phyloP scores from a whole-genome alignment of 2,113 vertebrate genomes.

The Lophura nycthemera region DNA sequence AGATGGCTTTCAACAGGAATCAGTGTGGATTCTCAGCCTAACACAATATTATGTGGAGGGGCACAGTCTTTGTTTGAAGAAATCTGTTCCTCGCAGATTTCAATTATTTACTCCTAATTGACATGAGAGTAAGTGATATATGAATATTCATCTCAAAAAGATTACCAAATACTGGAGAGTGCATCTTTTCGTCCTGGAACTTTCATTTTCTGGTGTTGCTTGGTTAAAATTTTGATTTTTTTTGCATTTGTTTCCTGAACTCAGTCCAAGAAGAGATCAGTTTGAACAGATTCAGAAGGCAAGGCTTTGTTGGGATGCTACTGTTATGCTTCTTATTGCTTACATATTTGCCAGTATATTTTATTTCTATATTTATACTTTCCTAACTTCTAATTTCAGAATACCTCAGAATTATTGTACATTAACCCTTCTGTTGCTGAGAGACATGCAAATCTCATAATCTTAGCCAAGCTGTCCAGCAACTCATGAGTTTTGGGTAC shows the following conservation, averaged over 20 bases:
- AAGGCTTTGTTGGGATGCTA: not conserved
- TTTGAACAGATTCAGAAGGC: not conserved
- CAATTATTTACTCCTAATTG: not conserved
- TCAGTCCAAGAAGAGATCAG: not conserved
- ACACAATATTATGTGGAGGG: not conserved
- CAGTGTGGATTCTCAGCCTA: not conserved
- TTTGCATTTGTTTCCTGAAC: not conserved
- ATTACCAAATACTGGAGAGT: not conserved
- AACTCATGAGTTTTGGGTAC: not conserved
- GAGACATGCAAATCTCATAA: not conserved
- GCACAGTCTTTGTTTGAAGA: not conserved
- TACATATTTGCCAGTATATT: not conserved
- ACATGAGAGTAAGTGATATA: not conserved
- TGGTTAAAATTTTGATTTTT: not conserved
- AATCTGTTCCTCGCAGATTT: not conserved
- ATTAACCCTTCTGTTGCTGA: not conserved
- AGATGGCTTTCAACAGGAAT: not conserved
- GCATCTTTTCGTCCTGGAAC: not conserved
- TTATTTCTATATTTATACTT: not conserved
- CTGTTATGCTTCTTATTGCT: not conserved
- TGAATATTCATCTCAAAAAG: not conserved
- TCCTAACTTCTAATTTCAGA: not conserved
- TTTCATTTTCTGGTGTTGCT: not conserved
- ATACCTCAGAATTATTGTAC: too few species aligned
- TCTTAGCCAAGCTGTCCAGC: not conserved